Conservation (phyloP, 2,797 vertebrate genomes). For the Jordanella pulchra region DNA sequence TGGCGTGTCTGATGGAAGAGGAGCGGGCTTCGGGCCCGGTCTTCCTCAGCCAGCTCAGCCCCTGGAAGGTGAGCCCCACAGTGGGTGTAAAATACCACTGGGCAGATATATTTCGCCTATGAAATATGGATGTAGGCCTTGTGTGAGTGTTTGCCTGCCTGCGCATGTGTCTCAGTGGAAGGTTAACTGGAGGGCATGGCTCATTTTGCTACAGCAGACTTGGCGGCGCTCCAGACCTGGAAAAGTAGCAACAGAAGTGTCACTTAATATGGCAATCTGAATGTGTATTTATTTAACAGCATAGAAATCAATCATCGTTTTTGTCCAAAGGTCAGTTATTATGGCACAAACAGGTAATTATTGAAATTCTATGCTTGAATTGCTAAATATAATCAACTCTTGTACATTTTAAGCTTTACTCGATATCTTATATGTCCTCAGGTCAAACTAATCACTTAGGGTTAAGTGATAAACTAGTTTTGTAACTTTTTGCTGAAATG, state of each 20-base stretch:
- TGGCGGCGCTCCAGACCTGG: slow-evolving; percentile 67
- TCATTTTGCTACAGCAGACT: slow-evolving; percentile 73
- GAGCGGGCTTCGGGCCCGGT: slow-evolving; percentile 47
- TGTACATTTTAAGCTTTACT: background rate
- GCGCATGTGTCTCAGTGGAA: slow-evolving; percentile 44
- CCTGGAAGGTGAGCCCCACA: slow-evolving; percentile 57
- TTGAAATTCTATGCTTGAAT: background rate
- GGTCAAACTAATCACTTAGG: background rate
- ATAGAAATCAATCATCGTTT: background rate
- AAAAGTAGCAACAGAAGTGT: slow-evolving; percentile 38
- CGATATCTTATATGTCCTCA: background rate
- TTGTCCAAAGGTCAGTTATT: background rate
- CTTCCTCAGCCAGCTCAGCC: slow-evolving; percentile 33
- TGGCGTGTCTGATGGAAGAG: slow-evolving; percentile 43
- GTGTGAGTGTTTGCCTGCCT: slow-evolving; percentile 40
- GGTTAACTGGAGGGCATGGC: slow-evolving; percentile 77
- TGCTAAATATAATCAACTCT: background rate
- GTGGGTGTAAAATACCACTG: slow-evolving; percentile 68
- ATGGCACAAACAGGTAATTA: too few species aligned
- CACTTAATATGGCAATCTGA: background rate
- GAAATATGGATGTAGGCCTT: slow-evolving; percentile 75
- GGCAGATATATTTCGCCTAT: slow-evolving; percentile 74
- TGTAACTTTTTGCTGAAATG: background rate
- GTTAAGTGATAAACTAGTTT: background rate
- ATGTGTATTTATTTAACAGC: background rate